Evolutionary conservation across 37 sponge, comb jelly and placozoan genomes (phyloP).

Genomic region (Lycopodina hypogea): DNA sequence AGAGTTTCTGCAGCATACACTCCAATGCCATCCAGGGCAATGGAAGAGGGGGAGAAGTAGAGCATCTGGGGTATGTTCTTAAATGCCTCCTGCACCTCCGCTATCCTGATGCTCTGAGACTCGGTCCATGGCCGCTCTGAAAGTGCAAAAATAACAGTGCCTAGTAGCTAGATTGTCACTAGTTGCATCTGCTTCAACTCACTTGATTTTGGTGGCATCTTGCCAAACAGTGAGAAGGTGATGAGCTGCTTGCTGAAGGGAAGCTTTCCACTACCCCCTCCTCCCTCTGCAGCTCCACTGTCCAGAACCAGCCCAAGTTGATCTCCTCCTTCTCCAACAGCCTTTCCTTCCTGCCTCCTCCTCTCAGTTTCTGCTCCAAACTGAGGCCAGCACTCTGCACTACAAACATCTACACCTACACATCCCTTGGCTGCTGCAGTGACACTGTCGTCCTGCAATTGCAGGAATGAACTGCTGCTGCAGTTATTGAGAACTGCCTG

Average conservation of each 20-base stretch:
- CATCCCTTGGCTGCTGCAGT: neutral
- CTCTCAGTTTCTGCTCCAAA: too few species aligned
- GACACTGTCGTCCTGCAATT: neutral
- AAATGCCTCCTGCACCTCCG: constrained; percentile 31
- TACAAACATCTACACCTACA: neutral
- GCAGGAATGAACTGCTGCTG: neutral
- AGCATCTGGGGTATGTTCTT: constrained; percentile 55
- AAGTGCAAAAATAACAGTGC: neutral
- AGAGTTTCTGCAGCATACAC: constrained; percentile 43
- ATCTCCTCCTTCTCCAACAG: too few species aligned
- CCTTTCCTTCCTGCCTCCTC: neutral
- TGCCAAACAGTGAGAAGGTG: constrained; percentile 46
- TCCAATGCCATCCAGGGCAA: constrained; percentile 41
- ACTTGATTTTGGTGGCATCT: constrained; percentile 32
- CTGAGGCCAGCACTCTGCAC: neutral
- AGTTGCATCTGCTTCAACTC: neutral
- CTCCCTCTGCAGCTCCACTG: constrained; percentile 7
- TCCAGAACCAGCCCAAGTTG: too few species aligned
- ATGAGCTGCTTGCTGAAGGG: constrained; percentile 48
- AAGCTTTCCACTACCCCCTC: neutral
- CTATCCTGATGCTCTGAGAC: constrained; percentile 18
- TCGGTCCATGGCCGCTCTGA: constrained; percentile 45
- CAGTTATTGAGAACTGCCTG: too few species aligned
- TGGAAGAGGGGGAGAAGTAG: constrained; percentile 44
- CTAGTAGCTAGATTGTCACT: neutral